Evolutionary conservation across 2,888 invertebrate species (phyloP).

Genomic region (Plemyria rubiginata): DNA sequence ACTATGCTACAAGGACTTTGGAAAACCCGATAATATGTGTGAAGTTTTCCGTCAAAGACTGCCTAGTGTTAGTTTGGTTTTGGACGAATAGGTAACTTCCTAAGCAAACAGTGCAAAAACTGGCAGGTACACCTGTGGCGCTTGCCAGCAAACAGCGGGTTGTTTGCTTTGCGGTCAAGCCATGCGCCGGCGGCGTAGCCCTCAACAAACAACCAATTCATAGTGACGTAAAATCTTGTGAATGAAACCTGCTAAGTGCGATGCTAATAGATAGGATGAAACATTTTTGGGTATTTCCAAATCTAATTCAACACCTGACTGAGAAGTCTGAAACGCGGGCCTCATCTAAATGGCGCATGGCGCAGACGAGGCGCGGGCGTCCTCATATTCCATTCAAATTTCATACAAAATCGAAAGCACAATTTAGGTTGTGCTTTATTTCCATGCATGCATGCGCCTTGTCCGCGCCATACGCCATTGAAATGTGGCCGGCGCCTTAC

Average conservation of each 20-base stretch:
- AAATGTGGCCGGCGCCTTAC: no score
- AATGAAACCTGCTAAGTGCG: slow-evolving; percentile 63
- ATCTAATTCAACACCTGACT: slow-evolving; percentile 1
- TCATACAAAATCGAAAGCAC: no score
- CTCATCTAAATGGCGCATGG: no score
- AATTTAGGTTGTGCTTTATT: no score
- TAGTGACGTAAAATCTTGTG: slow-evolving; percentile 55
- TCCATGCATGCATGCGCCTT: no score
- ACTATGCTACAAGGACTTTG: neutral
- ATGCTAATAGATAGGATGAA: slow-evolving; percentile 14
- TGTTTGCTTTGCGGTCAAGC: slow-evolving; percentile 56
- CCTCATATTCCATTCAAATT: no score
- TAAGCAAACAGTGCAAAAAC: slow-evolving; percentile 64
- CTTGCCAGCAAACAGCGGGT: slow-evolving; percentile 60
- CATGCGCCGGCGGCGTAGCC: slow-evolving; percentile 62
- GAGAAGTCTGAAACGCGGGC: neutral
- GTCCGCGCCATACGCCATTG: no score
- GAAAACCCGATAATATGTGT: neutral
- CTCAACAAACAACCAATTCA: slow-evolving; percentile 64
- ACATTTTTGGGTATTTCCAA: neutral
- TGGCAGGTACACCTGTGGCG: slow-evolving; percentile 79
- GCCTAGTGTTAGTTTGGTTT: slow-evolving; percentile 1
- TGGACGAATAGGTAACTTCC: slow-evolving; percentile 52
- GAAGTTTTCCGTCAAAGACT: slow-evolving; percentile 3
- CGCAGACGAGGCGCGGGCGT: no score